Evolutionary conservation across 2,113 vertebrate genomes (phyloP).

Genomic region (Sceloporus undulatus): DNA sequence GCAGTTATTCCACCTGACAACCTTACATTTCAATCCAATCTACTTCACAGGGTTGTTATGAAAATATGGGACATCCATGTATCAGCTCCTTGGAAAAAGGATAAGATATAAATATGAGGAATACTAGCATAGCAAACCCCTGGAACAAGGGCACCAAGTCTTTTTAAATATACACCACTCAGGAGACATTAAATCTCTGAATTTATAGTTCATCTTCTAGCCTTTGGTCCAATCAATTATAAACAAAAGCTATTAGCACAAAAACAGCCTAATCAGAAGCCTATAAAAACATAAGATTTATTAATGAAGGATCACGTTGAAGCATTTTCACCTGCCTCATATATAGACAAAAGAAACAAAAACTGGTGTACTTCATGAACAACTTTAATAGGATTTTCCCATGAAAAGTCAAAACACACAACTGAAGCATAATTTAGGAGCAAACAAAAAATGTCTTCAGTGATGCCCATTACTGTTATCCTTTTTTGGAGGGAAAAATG

Average conservation of each 20-base stretch:
- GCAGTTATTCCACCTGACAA: too few relatives aligned
- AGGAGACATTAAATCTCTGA: too few relatives aligned
- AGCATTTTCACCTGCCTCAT: not conserved
- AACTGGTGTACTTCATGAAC: conserved; percentile 27
- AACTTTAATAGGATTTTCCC: conserved; percentile 62
- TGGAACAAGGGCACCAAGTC: not conserved
- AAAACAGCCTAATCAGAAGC: not conserved
- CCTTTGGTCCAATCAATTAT: too few relatives aligned
- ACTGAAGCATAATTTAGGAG: conserved; percentile 32
- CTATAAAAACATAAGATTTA: not conserved
- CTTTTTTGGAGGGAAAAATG: conserved; percentile 87
- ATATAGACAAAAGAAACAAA: conserved; percentile 27
- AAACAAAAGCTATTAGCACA: conserved; percentile 13
- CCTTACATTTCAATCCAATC: not conserved
- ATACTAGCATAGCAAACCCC: too few relatives aligned
- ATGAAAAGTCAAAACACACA: conserved; percentile 50
- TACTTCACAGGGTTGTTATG: not conserved
- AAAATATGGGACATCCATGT: not conserved
- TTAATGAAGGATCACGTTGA: not conserved
- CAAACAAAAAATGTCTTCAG: conserved; percentile 63
- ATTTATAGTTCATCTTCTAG: not conserved
- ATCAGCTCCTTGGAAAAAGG: not conserved
- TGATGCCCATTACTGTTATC: conserved; percentile 75
- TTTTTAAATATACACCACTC: too few relatives aligned
- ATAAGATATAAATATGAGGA: not conserved